phyloP scores from a whole-genome alignment of 1,140 invertebrate species.

The Oedothorax gibbosus region DNA sequence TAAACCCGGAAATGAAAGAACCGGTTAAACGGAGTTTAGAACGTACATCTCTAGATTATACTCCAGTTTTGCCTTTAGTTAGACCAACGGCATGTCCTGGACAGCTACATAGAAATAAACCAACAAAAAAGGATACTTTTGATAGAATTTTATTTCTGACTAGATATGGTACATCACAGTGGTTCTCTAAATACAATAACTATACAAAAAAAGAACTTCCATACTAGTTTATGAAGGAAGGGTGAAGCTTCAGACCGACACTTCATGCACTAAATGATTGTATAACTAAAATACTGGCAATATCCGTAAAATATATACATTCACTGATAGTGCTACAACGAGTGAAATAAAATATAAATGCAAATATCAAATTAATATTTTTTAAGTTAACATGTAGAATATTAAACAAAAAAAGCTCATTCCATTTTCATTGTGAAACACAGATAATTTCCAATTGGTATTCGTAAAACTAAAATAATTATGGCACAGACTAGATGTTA shows the following conservation, averaged over 20 bases:
- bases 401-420: too few relatives aligned
- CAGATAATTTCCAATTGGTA: too few relatives aligned
- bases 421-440: too few relatives aligned
- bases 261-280: constrained; percentile 50
- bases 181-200: constrained; percentile 57
- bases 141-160: constrained; percentile 60
- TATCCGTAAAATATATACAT: constrained; percentile 34
- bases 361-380: neutral
- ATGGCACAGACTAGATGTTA: too few relatives aligned
- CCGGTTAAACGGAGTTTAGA: too few relatives aligned
- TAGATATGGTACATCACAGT: constrained; percentile 61
- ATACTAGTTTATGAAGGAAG: constrained; percentile 41
- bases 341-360: neutral
- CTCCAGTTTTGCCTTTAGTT: too few relatives aligned
- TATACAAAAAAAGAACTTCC: constrained; percentile 42
- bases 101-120: too few relatives aligned
- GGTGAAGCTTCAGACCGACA: constrained; percentile 40
- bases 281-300: constrained; percentile 22
- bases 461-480: too few relatives aligned
- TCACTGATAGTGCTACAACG: constrained; percentile 7
- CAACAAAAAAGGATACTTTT: constrained; percentile 1
- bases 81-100: too few relatives aligned
- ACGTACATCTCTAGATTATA: too few relatives aligned
- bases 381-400: too few relatives aligned
- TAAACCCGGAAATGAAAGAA: too few relatives aligned